Base-by-base conservation (phyloP, 2,113 vertebrate genomes). In the Macquaria ambigua region DNA sequence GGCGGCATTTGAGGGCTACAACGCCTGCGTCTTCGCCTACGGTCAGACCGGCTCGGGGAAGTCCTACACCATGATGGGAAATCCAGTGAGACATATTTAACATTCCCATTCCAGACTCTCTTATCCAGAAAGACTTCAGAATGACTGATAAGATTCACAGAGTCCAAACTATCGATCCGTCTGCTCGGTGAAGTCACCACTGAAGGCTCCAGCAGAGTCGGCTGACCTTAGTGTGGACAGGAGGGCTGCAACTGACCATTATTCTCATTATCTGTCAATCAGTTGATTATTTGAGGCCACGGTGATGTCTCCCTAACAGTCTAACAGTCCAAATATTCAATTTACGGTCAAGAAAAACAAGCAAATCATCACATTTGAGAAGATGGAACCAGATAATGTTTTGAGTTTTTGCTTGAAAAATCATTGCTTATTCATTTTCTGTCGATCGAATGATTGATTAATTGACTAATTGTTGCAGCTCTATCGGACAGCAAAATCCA, bases 21-120 rank as follows among this genome's bases (percentile, higher is more conserved):
- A 99, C 1, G 98, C 98, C 86, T 99, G 98, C 85, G 95, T 99
- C 63, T 99, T 99, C 80, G 98, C 98, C 3, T 99, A 99, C 14
- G 98, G 98, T 41, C 98, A 99, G 93, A 99, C 98, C 0, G 97
- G 98, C 71, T 99, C 98, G 1, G 98, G 98, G 62, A 99, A 99
- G 91, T 99, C 98, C 10, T 99, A 98, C 92, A 99, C 98, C 74
- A 99, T 99, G 98, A 99, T 99, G 98, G 98, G 98, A 71, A 96
- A 96, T 71, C 94, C 95, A 77, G 98, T 99, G 96, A 64, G 97
- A 95, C 37, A n/a, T 2, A 0, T 34, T 74, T 20, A 15, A 39
- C 34, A 6, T 21, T 53, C 18, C 34, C 20, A 7, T 7, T 18
- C 3, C 55, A 73, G 66, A 67, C 15, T 4, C 3, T 23, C 1